Evolutionary conservation across 1,140 invertebrate genomes (phyloP).

Genomic region (Eufriesea mexicana): DNA sequence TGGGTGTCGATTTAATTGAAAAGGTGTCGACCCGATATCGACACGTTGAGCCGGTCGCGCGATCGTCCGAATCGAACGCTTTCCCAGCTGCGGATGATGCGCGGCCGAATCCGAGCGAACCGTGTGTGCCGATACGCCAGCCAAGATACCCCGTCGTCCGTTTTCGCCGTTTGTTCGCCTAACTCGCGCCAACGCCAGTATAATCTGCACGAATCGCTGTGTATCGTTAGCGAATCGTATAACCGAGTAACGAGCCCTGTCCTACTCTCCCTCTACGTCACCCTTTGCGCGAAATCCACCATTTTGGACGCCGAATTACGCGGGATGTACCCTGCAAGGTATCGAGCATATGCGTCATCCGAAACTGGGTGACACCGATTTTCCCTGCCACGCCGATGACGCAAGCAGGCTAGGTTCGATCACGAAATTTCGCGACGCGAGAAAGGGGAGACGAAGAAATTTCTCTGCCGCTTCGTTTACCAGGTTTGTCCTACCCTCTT

Average conservation of each 20-base stretch:
- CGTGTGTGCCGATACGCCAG: not conserved
- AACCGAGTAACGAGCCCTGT: not conserved
- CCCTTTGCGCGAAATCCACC: too few species aligned
- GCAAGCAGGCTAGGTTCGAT: not conserved
- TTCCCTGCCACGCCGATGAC: not conserved
- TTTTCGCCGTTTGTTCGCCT: not conserved
- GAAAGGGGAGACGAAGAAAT: not conserved
- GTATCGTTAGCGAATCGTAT: not conserved
- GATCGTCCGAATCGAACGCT: slow-evolving; percentile 10
- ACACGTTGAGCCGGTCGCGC: slow-evolving; percentile 30
- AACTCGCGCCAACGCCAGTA: not conserved
- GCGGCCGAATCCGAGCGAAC: not conserved
- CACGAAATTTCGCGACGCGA: not conserved
- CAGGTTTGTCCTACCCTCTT: not conserved
- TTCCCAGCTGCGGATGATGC: not conserved
- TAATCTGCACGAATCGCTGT: not conserved
- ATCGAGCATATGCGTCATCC: not conserved
- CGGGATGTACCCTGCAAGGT: too few species aligned
- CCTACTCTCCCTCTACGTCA: too few species aligned
- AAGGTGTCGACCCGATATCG: slow-evolving; percentile 43
- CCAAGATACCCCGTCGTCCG: not conserved
- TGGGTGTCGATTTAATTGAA: slow-evolving; percentile 44
- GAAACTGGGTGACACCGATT: slow-evolving; percentile 8
- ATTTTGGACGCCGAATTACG: too few species aligned
- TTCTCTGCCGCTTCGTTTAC: not conserved